Evolutionary conservation across 1,140 invertebrate species (phyloP), one percentile per base, ranked within the genome.

Genomic region (Danaus plexippus): DNA sequence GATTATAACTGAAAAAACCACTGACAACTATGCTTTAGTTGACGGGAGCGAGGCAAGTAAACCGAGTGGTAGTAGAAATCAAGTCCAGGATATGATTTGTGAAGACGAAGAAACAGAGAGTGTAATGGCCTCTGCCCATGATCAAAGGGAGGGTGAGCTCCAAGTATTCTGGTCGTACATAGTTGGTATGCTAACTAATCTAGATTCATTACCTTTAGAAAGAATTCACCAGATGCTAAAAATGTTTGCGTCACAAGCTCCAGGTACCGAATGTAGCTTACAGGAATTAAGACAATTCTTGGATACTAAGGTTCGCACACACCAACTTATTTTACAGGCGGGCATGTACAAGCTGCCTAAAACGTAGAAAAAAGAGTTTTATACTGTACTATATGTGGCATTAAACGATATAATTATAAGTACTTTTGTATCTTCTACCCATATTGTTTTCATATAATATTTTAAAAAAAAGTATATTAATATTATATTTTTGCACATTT

Each of bases 141-240:
- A 97, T 83, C 96, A 98, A 87, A 89, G 95, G 57, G 95, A 97
- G 82, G 95, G 96, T 68, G 96, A 98, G 75, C 85, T 97, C n/a
- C 95, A 97, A 89, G 94, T 96, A 9, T 97, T 97, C 71, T 98
- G 97, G 97, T 96, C 96, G 0, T 98, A 98, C 71, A 97, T 98
- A 73, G 94, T 97, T 43, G 97, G 96, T 9, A 98, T 99, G 96
- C 85, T 99, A 22, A 97, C 96, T 0, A 99, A 98, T 89, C 88
- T 99, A 54, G 96, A 98, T 66, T 95, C 94, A 1, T 89, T 99
- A 74, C 94, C 97, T 1, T 86, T 98, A 45, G 97, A 98, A 66
- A 88, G 97, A 52, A 98, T 99, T 70, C 96, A 98, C 85, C 95
- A 96, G 69, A 98, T 99, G 96, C 88, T 99, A 15, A 96, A 97